Evolutionary conservation across 2,113 vertebrate species (phyloP), one percentile per base, ranked within the genome.

Genomic region (Capreolus pygargus): DNA sequence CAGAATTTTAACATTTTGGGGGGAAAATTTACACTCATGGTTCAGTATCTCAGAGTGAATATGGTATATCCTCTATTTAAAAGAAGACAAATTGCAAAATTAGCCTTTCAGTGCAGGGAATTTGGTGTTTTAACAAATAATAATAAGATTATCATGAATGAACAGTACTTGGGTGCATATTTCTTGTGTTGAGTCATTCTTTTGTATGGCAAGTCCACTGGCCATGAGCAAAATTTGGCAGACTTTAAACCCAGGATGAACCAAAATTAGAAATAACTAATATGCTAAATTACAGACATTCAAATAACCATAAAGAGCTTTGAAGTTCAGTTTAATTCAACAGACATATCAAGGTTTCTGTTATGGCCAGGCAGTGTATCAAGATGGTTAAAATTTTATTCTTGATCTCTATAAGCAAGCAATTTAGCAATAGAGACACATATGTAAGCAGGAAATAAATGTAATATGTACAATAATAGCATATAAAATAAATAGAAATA

Each of bases 261-360:
- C 25, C 90, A 83, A 92, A 94, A 61, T 86, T 92, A 78, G 95
- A 94, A 92, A 82, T 47, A 94, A 23, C 14, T 92, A 88, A 83
- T 96, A 86, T 6, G 10, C 3, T 96, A 43, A 88, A 61, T 91
- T 91, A 52, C 25, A 82, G 27, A 60, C 50, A 8, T 91, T 25
- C 30, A 89, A 70, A 47, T 83, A 60, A 43, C 55, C 43, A 91
- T 39, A 85, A 64, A n/a, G 76, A 88, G 86, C 25, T n/a, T 55
- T 81, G 33, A 85, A 52, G 25, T 52, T 94, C 55, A 92, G 17
- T 90, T 93, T 96, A 94, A 94, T 81, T 95, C 57, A 97, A 58
- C 17, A 90, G 91, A 95, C 5, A 64, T 11, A 58, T 81, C 4
- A 79, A 94, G 14, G 25, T 33, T 96, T 64, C 43, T 57, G 2